phyloP scores from a whole-genome alignment of 2,113 vertebrate genomes.

The Syrmaticus mikado region DNA sequence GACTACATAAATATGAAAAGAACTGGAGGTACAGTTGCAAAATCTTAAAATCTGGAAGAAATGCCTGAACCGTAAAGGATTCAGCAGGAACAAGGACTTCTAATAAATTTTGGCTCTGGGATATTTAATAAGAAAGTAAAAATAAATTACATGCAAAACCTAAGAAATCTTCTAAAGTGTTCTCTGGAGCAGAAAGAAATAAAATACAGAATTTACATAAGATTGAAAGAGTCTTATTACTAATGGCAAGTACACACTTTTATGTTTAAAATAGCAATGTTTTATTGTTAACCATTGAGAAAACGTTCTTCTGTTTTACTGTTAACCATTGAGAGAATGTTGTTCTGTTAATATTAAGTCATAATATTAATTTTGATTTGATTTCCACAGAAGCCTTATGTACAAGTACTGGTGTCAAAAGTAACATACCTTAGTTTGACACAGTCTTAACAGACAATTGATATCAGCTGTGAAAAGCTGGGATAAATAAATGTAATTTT shows the following conservation, averaged over 20 bases:
- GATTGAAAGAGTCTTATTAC: not conserved
- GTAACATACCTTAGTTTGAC: not conserved
- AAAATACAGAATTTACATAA: not conserved
- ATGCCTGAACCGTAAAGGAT: not conserved
- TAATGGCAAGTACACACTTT: not conserved
- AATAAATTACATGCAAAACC: not conserved
- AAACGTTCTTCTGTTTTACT: not conserved
- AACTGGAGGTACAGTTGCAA: not conserved
- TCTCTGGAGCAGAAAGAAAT: not conserved
- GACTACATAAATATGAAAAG: not conserved
- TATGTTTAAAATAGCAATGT: not conserved
- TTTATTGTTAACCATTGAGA: not conserved
- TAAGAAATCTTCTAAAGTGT: not conserved
- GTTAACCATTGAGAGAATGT: not conserved
- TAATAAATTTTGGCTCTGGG: not conserved
- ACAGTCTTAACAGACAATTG: not conserved
- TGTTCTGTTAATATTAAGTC: not conserved
- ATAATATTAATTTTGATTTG: not conserved
- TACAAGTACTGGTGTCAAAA: not conserved
- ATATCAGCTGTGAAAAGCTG: not conserved
- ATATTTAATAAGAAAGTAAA: not conserved
- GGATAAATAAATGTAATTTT: not conserved
- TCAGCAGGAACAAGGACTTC: not conserved
- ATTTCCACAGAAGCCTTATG: not conserved
- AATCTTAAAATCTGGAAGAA: not conserved